A percentile compares a stretch with the other conserved stretches of the same genome.
phyloP scores from a whole-genome alignment of 1,140 invertebrate species.

The Anastatus disparis region DNA sequence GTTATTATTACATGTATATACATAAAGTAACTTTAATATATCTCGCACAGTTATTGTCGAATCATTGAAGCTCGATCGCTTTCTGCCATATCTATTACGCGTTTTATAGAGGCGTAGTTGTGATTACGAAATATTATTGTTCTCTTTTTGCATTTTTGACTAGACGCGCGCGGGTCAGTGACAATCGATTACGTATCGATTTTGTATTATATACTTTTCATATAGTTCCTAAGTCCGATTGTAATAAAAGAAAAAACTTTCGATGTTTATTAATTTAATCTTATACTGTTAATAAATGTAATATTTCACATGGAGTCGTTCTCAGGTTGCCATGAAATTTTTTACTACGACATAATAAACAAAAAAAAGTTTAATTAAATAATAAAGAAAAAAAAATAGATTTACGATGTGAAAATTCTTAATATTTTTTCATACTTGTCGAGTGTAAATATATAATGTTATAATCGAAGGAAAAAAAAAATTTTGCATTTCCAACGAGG shows the following conservation, averaged over 20 bases:
- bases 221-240: slow-evolving; percentile 58
- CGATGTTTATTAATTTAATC: slow-evolving; percentile 35
- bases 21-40: slow-evolving; percentile 26
- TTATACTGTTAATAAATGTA: slow-evolving; percentile 31
- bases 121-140: slow-evolving; percentile 37
- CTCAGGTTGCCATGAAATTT: slow-evolving; percentile 49
- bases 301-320: slow-evolving; percentile 33
- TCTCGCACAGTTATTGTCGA: slow-evolving; percentile 31
- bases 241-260: slow-evolving; percentile 27
- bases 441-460: slow-evolving; percentile 35
- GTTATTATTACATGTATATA: slow-evolving; percentile 34
- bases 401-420: slow-evolving; percentile 28
- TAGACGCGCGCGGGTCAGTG: slow-evolving; percentile 34
- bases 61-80: slow-evolving; percentile 28
- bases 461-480: slow-evolving; percentile 37
- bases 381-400: slow-evolving; percentile 43
- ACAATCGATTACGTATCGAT: slow-evolving; percentile 42
- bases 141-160: slow-evolving; percentile 37
- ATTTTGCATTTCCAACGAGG: slow-evolving; percentile 29
- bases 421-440: slow-evolving; percentile 33
- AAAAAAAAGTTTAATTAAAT: slow-evolving; percentile 28
- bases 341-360: slow-evolving; percentile 31
- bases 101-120: slow-evolving; percentile 23
- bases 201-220: slow-evolving; percentile 46
- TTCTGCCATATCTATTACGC: slow-evolving; percentile 30